Conservation (phyloP, 2,888 invertebrate genomes). For the Theodoxus fluviatilis region DNA sequence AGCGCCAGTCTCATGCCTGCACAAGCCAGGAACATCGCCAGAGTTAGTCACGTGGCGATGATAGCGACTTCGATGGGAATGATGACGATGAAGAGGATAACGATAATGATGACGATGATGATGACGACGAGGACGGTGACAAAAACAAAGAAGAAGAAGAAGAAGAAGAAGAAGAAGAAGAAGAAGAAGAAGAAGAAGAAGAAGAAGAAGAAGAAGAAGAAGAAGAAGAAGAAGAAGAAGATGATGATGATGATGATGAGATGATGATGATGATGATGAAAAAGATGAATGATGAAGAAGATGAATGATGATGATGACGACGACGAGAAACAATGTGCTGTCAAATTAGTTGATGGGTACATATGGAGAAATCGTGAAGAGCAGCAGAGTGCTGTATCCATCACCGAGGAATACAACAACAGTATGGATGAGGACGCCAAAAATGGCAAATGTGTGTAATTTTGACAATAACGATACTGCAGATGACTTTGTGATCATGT, state of each 20-base stretch:
- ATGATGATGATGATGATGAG: neutral
- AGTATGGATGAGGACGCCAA: no score
- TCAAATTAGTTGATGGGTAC: no score
- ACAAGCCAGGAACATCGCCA: conserved; percentile 23
- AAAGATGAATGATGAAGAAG: neutral
- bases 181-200: neutral
- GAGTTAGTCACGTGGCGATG: neutral
- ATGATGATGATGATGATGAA: neutral
- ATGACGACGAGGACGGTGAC: neutral
- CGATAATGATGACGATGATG: neutral
- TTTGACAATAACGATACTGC: no score
- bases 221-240: neutral
- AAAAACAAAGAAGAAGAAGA: neutral
- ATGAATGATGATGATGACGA: neutral
- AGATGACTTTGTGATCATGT: no score
- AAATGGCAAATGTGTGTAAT: no score
- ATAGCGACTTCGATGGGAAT: neutral
- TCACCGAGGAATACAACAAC: no score
- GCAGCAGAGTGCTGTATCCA: no score
- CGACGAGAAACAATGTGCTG: neutral
- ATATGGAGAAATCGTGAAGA: no score
- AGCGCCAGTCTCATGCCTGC: conserved; percentile 67
- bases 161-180: neutral
- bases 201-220: neutral
- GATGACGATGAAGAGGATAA: neutral